Base-by-base conservation (phyloP, 2,888 invertebrate species). In the Parascotia fuliginaria region DNA sequence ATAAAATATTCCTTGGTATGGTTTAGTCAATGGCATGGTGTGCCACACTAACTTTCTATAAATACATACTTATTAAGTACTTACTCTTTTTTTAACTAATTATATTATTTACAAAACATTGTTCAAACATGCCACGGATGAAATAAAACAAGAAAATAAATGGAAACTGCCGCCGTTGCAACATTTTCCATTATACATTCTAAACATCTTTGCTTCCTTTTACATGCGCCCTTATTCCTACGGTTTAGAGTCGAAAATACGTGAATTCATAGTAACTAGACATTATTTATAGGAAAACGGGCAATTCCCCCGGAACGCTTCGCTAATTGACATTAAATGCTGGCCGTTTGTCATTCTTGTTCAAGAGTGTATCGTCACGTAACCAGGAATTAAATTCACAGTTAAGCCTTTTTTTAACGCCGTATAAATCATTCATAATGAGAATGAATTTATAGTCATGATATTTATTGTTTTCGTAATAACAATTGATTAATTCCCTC, bases 291-390 rank as follows among this genome's bases (percentile, higher is more conserved):
- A 78, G 73, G 63, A 58, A 69, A 70, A 64, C 68, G 62, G 71
- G 68, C 74, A 65, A 72, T 73, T 75, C 72, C 58, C 60, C 57
- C 65, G 68, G 76, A 77, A 77, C 74, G 75, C 73, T 77, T 68
- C 62, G 77, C 83, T 89, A 89, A 89, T 89, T 87, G 88, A 87
- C 85, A 81, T 82, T 83, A 85, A 87, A 85, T 75, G 78, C 65
- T 72, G 68, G 72, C 71, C 81, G 80, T 86, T 82, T 83, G 80
- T 85, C 83, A 85, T 83, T 82, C 81, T 70, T 81, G 84, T 82
- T 81, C 76, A 60, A 71, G 48, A 73, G 70, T 59, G 65, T 62
- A 66, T 70, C 73, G 77, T 72, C 77, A 75, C 75, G 70, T 73
- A 67, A 65, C 68, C 70, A 70, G 67, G 68, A 74, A 75, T 75